Base-by-base conservation (phyloP, 2,797 vertebrate species). In the Scolopax bukidnonensis region DNA sequence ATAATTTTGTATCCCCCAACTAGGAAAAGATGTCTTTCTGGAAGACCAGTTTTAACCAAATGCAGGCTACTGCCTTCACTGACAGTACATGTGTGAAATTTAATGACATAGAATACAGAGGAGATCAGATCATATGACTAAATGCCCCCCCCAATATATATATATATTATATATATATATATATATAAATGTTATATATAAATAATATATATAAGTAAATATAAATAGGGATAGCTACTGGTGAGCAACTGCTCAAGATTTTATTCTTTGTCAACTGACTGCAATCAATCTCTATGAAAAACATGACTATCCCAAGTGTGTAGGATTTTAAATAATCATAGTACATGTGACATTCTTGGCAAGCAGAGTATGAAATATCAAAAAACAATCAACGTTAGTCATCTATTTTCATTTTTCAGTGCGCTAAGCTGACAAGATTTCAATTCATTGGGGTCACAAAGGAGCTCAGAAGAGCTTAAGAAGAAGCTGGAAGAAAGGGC, bases 311-410 rank as follows among this genome's bases (percentile, higher is more conserved):
- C 6, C 45, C 4, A 2, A 65, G 28, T 43, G 28, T 74, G 88
- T 69, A 90, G 77, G 81, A 83, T 93, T 92, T 79, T 83, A 89
- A 87, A 78, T 36, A 4, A 90, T 79, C 0, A 0, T 65, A 89
- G 64, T 45, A 74, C 53, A 54, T 3, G 9, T 87, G 43, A 60
- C 13, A 53, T 79, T 93, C 79, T 85, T 91, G 90, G 83, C 78
- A 85, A 95, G 64, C 38, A 64, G 53, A 51, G 48, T 47, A 67
- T 64, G 68, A 94, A 94, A 84, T 76, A 87, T 61, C 81, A 91
- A 61, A 90, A 96, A 54, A 93, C 71, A 88, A 79, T 79, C 82
- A 86, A 87, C 53, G 65, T 88, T 70, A 91, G 80, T 80, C 77
- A 82, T 32, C 33, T 77, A 23, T 92, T 89, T 78, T 89, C 65